phyloP scores from a whole-genome alignment of 1,140 invertebrate genomes.

The Idris sp. region DNA sequence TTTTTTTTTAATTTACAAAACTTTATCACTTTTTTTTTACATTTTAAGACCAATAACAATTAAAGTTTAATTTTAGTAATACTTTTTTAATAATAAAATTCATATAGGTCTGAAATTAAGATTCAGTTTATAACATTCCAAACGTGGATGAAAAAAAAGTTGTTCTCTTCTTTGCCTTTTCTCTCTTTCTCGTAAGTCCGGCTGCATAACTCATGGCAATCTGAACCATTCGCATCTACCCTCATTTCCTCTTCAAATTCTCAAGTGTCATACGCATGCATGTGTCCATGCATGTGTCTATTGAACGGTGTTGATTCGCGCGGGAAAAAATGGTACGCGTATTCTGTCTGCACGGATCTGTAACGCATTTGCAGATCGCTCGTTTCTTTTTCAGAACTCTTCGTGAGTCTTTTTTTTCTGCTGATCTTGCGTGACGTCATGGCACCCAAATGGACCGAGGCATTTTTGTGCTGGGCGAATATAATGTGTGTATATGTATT shows the following conservation, averaged over 20 bases:
- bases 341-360: conserved; percentile 52
- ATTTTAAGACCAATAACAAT: too few relatives aligned
- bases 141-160: too few relatives aligned
- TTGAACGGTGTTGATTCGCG: conserved; percentile 60
- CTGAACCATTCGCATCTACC: conserved; percentile 32
- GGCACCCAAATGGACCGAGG: conserved; percentile 6
- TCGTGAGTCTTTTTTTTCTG: conserved; percentile 9
- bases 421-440: conserved; percentile 51
- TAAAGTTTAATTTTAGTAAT: too few relatives aligned
- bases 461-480: conserved; percentile 29
- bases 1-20: too few relatives aligned
- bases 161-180: conserved; percentile 5
- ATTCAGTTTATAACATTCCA: too few relatives aligned
- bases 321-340: conserved; percentile 59
- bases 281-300: conserved; percentile 45
- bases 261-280: conserved; percentile 54
- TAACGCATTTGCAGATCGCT: conserved; percentile 29
- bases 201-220: conserved; percentile 45
- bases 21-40: too few relatives aligned
- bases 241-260: conserved; percentile 60
- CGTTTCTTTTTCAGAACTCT: too few relatives aligned
- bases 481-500: too few relatives aligned
- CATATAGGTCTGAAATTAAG: too few relatives aligned
- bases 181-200: conserved; percentile 25
- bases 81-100: too few relatives aligned